Evolutionary conservation across 1,140 invertebrate genomes (phyloP).

Genomic region (Leucophenga varia): DNA sequence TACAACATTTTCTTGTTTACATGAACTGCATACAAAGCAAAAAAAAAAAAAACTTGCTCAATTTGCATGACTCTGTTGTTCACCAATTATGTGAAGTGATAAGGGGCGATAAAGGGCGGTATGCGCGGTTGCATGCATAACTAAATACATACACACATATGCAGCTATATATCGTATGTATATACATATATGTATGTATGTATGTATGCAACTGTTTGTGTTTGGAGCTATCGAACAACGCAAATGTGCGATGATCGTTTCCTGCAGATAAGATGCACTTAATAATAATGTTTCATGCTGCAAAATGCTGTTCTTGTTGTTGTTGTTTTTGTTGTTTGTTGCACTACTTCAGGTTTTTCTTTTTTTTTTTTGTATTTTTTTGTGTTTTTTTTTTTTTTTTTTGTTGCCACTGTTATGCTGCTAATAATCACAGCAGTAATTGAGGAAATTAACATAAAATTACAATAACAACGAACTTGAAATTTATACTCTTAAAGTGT

Average conservation of each 20-base stretch:
- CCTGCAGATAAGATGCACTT: conserved; percentile 48
- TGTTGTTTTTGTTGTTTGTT: no score
- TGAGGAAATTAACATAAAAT: conserved; percentile 43
- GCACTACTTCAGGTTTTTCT: neutral
- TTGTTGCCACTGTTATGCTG: conserved; percentile 5
- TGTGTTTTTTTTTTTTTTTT: neutral
- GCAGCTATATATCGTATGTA: conserved; percentile 1
- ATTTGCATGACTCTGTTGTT: no score
- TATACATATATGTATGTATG: no score
- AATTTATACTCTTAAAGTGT: conserved; percentile 27
- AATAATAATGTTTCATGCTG: conserved; percentile 47
- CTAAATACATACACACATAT: conserved; percentile 13
- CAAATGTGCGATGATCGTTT: conserved; percentile 46
- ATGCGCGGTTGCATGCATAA: neutral
- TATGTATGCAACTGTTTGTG: no score
- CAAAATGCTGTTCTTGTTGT: no score
- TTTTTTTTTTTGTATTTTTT: neutral
- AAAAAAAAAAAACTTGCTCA: no score
- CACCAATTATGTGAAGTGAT: no score
- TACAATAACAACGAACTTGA: conserved; percentile 23
- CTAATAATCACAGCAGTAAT: conserved; percentile 40
- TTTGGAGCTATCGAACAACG: conserved; percentile 14
- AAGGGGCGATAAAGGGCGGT: no score
- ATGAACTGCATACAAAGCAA: no score
- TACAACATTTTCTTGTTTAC: no score